Conservation (phyloP, 2,888 invertebrate species). For the Steromphala cineraria region DNA sequence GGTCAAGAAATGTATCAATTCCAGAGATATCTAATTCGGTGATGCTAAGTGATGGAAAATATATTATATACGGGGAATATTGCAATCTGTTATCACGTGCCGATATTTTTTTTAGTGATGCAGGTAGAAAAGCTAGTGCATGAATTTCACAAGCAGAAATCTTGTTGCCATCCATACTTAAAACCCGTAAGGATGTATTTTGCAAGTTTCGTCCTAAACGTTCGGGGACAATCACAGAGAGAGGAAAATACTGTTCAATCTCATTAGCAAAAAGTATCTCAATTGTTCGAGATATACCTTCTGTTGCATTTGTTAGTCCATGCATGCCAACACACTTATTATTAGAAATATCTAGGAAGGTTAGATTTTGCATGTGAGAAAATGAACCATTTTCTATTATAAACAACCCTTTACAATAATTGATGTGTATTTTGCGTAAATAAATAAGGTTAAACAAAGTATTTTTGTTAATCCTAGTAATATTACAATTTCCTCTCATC, state of each 20-base stretch:
- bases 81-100: neutral
- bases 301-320: neutral
- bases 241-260: neutral
- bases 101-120: neutral
- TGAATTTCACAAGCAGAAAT: neutral
- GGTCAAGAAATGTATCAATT: too few species aligned
- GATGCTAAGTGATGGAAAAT: neutral
- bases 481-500: neutral
- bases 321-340: neutral
- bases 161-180: neutral
- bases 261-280: neutral
- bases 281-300: neutral
- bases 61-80: neutral
- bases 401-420: neutral
- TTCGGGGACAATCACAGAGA: neutral
- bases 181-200: neutral
- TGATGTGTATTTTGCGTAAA: neutral
- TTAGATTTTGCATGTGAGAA: neutral
- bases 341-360: neutral
- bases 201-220: neutral
- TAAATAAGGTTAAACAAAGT: neutral
- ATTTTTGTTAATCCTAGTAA: neutral
- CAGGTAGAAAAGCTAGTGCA: neutral
- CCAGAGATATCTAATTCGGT: too few species aligned
- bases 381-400: neutral